Evolutionary conservation across 2,797 vertebrate genomes (phyloP), one percentile per base, ranked within the genome.

Genomic region (Anomalospiza imberbis): DNA sequence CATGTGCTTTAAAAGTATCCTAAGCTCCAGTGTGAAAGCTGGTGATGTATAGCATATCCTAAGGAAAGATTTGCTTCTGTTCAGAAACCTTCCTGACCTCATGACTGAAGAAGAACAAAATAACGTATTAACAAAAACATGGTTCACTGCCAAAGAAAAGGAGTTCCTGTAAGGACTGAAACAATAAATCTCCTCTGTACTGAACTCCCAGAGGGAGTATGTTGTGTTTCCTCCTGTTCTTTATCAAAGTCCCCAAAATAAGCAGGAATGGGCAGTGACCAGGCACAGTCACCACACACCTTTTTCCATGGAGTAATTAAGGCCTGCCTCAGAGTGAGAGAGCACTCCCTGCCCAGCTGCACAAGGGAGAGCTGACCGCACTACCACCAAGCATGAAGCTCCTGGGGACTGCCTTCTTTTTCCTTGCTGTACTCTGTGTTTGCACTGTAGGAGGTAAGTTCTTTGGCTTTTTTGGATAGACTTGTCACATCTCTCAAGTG

Each of bases 231-330:
- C 99, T 98, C 97, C 97, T 83, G 97, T 98, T 98, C 98, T 98
- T 98, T 99, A 98, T 98, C 98, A 97, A 97, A 98, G 98, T 97
- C 98, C 97, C 97, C 98, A 97, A 98, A 99, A 98, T 98, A 98
- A 99, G 98, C 97, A 98, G 96, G 97, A 96, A 97, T 97, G 97
- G 94, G 97, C 81, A 93, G 97, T 40, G 96, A 93, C 97, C 90
- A 80, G 94, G 96, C 97, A 96, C 61, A 54, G 94, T 48, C 93
- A 86, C 72, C 74, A 98, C 97, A 98, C 98, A 96, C 95, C 94
- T 98, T 98, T 98, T 98, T 97, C 97, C 98, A 97, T 96, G 95
- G 93, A 94, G 96, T 98, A 96, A 94, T 94, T 95, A 94, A 85
- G 93, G 88, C 95, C 90, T 88, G 91, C 89, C 92, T 92, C 85